Evolutionary conservation across 2,113 vertebrate species (phyloP), one percentile per base, ranked within the genome.

Genomic region (Muscicapa adusta): DNA sequence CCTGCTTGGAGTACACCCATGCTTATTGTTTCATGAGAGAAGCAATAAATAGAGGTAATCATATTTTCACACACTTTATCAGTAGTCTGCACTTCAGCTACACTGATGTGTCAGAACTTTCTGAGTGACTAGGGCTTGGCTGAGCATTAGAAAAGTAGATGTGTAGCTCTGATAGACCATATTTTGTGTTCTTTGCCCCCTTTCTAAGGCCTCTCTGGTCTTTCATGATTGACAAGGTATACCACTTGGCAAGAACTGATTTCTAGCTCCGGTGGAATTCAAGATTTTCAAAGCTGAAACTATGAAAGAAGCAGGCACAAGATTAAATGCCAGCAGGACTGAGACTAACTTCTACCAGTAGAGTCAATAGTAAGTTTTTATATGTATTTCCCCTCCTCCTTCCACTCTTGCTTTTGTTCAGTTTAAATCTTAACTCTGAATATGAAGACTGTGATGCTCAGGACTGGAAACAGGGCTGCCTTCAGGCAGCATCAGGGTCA

Each of bases 41-140:
- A 29, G 8, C 7, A 63, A 0, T n/a, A 47, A 28, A 7, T 51
- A 18, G 63, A 40, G 33, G 47, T 47, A 89, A 58, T 54, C 0
- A 0, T 72, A 13, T 33, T 93, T 67, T 31, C 17, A n/a, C 3
- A 4, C 19, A 4, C 5, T 8, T 61, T 67, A 38, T 20, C 19
- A 50, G 9, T 18, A 79, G 18, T 13, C 12, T 60, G 11, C 38
- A 31, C 40, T 83, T 89, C 18, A 86, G 62, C 22, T 72, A 11
- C 0, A 0, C 16, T 54, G 36, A 57, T 18, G 4, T 26, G 14
- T 36, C n/a, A 82, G 62, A 58, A 1, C 19, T 68, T 72, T 45
- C 63, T 76, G 47, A 80, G 11, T 34, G 25, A 43, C 5, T 18
- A 50, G 17, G 19, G 4, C n/a, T 71, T 75, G 29, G 5, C 26